A percentile compares a stretch with the other conserved stretches of the same genome.
Conservation (phyloP, 2,888 invertebrate genomes). For the Camponotus fellah region DNA sequence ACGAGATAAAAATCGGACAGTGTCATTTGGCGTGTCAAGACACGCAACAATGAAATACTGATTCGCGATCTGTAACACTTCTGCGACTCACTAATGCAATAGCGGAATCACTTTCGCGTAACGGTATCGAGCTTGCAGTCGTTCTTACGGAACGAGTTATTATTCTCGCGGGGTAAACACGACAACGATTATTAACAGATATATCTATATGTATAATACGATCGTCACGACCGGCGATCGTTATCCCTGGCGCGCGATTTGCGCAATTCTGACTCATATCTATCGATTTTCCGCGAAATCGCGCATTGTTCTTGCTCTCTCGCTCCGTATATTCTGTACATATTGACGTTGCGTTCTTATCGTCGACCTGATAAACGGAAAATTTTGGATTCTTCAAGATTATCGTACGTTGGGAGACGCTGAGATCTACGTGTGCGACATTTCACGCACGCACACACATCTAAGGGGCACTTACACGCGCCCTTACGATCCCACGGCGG, state of each 20-base stretch:
- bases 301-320: slow-evolving; percentile 18
- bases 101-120: slow-evolving; percentile 54
- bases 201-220: slow-evolving; percentile 20
- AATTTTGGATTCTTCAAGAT: not conserved
- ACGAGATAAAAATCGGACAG: slow-evolving; percentile 29
- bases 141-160: slow-evolving; percentile 50
- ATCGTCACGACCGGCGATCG: slow-evolving; percentile 48
- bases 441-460: slow-evolving; percentile 55
- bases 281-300: slow-evolving; percentile 23
- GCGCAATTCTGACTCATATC: slow-evolving; percentile 45
- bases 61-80: slow-evolving; percentile 50
- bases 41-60: slow-evolving; percentile 27
- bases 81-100: slow-evolving; percentile 26
- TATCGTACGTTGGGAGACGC: slow-evolving; percentile 67
- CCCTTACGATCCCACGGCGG: slow-evolving; percentile 79
- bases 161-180: slow-evolving; percentile 46
- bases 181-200: slow-evolving; percentile 47
- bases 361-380: not conserved
- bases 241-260: slow-evolving; percentile 35
- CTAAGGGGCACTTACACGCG: slow-evolving; percentile 68
- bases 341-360: not conserved
- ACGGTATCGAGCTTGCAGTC: slow-evolving; percentile 46
- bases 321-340: not conserved
- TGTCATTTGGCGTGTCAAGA: slow-evolving; percentile 22
- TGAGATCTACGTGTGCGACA: slow-evolving; percentile 69